phyloP scores from a whole-genome alignment of 2,113 vertebrate genomes.

The Cryptomyrus ogoouensis region DNA sequence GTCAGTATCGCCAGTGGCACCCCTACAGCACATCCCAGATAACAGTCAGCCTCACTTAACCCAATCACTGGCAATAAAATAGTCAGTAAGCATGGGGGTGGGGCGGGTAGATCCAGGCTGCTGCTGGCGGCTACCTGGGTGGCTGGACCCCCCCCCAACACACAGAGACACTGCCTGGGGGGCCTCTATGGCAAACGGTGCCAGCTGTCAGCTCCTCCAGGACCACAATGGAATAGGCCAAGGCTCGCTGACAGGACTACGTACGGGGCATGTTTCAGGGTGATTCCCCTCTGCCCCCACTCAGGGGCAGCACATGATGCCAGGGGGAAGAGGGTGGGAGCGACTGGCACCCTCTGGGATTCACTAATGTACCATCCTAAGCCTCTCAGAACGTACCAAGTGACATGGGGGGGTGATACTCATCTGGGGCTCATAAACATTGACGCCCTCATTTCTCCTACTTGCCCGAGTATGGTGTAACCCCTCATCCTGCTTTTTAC shows the following conservation, averaged over 20 bases:
- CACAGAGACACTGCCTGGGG: neutral
- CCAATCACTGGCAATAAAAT: slow-evolving; percentile 94
- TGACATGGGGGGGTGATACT: neutral
- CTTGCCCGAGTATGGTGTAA: neutral
- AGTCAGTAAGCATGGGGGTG: slow-evolving; percentile 71
- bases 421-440: neutral
- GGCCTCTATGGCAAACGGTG: neutral
- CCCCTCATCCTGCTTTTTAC: neutral
- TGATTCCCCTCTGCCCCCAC: neutral
- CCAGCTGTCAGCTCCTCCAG: neutral
- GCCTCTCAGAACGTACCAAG: neutral
- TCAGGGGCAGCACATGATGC: neutral
- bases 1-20: slow-evolving; percentile 78
- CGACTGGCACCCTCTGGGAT: neutral
- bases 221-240: neutral
- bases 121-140: slow-evolving; percentile 43
- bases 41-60: slow-evolving; percentile 98
- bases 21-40: slow-evolving; percentile 73
- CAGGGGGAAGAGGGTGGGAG: neutral
- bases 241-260: neutral
- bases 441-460: neutral
- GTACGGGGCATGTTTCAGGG: neutral
- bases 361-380: neutral
- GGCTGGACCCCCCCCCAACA: slow-evolving; percentile 38
- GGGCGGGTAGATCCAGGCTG: slow-evolving; percentile 35